Conservation (phyloP, 1,140 invertebrate genomes). For the Drosophila rufa region DNA sequence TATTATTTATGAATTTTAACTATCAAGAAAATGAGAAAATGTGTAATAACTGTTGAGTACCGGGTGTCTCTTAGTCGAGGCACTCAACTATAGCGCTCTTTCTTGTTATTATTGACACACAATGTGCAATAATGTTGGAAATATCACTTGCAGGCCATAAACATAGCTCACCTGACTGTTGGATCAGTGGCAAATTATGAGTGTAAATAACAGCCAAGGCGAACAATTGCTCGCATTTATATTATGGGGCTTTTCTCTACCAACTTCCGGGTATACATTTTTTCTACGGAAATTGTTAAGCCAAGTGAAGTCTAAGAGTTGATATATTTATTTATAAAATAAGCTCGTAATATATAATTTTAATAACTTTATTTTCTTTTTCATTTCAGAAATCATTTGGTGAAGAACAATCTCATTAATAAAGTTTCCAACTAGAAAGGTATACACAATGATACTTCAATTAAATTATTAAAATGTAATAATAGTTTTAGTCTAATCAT, state of each 20-base stretch:
- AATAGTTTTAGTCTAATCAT: neutral
- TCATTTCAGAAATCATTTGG: constrained; percentile 5
- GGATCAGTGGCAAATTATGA: constrained; percentile 5
- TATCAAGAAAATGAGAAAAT: no score
- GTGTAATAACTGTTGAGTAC: neutral
- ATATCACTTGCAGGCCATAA: constrained; percentile 18
- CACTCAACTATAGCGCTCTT: no score
- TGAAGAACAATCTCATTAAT: neutral
- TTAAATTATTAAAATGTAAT: neutral
- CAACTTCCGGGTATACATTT: constrained; percentile 3
- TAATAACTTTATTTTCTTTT: no score
- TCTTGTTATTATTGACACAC: constrained; percentile 6
- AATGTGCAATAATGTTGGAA: constrained; percentile 15
- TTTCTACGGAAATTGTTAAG: neutral
- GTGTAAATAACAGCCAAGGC: constrained; percentile 9
- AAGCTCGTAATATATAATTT: no score
- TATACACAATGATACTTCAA: neutral
- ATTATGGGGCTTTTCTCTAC: neutral
- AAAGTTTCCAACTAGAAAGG: neutral
- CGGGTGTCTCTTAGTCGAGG: neutral
- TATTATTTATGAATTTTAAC: no score
- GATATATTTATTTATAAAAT: no score
- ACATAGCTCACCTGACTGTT: constrained; percentile 14
- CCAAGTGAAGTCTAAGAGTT: neutral
- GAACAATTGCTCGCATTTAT: constrained; percentile 1